Evolutionary conservation across 2,797 vertebrate genomes (phyloP).

Genomic region (Orientallactaga sibirica): DNA sequence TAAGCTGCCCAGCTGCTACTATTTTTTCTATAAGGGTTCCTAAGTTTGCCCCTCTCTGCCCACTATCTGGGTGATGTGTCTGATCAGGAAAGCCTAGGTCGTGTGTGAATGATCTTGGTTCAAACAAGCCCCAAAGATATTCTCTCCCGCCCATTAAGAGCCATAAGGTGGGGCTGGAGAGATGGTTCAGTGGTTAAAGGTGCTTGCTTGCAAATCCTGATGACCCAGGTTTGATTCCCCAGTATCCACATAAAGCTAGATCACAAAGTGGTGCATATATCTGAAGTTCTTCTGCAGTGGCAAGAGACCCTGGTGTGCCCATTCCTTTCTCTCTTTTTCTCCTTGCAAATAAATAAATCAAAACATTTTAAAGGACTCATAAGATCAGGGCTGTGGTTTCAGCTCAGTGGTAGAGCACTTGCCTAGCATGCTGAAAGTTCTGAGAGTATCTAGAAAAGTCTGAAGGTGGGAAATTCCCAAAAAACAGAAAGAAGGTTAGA

Average conservation of each 20-base stretch:
- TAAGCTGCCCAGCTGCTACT: too few relatives aligned
- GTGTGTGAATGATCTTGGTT: not conserved
- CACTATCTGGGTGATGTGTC: not conserved
- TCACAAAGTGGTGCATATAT: too few relatives aligned
- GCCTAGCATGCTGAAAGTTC: not conserved
- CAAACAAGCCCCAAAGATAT: not conserved
- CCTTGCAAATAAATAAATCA: too few relatives aligned
- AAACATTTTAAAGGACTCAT: too few relatives aligned
- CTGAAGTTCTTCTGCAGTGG: too few relatives aligned
- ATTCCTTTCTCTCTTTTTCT: too few relatives aligned
- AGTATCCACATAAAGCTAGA: too few relatives aligned
- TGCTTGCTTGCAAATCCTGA: too few relatives aligned
- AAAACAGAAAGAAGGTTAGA: not conserved
- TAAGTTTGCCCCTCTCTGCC: not conserved
- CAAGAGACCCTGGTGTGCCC: too few relatives aligned
- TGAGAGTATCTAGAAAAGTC: not conserved
- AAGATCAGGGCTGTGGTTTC: too few relatives aligned
- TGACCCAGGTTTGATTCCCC: too few relatives aligned
- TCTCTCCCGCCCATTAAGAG: not conserved
- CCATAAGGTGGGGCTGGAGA: not conserved
- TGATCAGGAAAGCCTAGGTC: not conserved
- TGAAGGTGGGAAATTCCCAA: not conserved
- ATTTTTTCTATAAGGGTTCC: not conserved
- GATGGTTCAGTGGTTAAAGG: not conserved
- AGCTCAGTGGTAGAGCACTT: not conserved